These are phyloP conservation scores for Mactromeris polynyma DNA, from an alignment of 2,888 invertebrate genomes.

Conservation along the genomic window DNA sequence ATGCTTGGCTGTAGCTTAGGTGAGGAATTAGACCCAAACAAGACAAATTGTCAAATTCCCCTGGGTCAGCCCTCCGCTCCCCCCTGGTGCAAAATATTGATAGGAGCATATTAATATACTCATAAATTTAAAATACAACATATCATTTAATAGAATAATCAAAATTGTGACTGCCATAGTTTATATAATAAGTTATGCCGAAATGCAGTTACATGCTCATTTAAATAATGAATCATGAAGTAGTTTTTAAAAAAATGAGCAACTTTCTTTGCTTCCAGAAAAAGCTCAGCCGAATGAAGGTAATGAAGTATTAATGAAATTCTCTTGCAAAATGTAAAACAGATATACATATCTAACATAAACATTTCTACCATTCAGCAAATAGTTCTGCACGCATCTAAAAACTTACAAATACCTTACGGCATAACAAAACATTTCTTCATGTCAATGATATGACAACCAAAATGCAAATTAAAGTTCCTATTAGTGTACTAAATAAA, in stretches of 20 bases:
- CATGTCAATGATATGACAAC: neutral
- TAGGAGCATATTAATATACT: too few relatives aligned
- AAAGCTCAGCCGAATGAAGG: neutral
- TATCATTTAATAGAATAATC: too few relatives aligned
- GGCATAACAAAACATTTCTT: neutral
- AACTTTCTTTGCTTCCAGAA: neutral
- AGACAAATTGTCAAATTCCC: too few relatives aligned
- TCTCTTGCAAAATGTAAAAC: neutral
- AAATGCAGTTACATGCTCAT: too few relatives aligned
- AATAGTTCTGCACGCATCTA: neutral
- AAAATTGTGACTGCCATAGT: too few relatives aligned
- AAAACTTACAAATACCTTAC: neutral
- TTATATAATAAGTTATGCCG: too few relatives aligned
- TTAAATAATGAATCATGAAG: too few relatives aligned
- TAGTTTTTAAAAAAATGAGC: neutral
- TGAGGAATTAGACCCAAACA: too few relatives aligned
- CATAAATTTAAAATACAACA: too few relatives aligned
- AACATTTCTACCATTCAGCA: neutral
- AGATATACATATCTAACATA: neutral
- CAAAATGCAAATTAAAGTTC: neutral
- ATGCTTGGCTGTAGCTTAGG: too few relatives aligned
- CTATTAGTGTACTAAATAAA: neutral
- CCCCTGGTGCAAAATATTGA: too few relatives aligned
- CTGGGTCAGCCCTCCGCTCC: too few relatives aligned
- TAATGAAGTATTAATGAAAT: constrained; percentile 4